These are phyloP conservation scores for Oxystoma pomonae DNA, from an alignment of 2,888 invertebrate species.

Conservation along the genomic window DNA sequence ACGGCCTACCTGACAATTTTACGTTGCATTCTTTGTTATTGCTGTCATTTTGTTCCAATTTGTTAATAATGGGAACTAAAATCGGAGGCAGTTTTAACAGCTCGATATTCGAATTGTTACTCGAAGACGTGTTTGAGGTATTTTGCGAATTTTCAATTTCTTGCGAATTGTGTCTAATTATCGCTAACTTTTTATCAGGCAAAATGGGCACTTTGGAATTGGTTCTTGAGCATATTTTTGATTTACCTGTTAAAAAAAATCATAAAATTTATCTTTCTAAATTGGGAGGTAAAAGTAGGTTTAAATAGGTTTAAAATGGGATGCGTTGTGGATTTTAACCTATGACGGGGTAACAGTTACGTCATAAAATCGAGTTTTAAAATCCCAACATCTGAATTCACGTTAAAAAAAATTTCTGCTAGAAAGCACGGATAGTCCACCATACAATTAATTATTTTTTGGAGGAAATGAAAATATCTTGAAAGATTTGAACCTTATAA, in stretches of 20 bases:
- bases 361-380: too few species aligned
- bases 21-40: constrained; percentile 3
- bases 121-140: constrained; percentile 57
- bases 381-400: too few species aligned
- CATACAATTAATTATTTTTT: too few species aligned
- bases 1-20: not conserved
- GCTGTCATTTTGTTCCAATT: constrained; percentile 49
- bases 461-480: too few species aligned
- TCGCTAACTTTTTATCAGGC: constrained; percentile 53
- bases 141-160: constrained; percentile 60
- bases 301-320: too few species aligned
- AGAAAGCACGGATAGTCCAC: too few species aligned
- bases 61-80: constrained; percentile 63
- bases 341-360: too few species aligned
- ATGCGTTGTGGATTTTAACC: too few species aligned
- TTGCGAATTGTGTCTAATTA: constrained; percentile 49
- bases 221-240: constrained; percentile 26
- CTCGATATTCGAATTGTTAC: constrained; percentile 51
- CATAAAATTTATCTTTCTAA: too few species aligned
- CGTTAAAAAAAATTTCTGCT: too few species aligned
- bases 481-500: too few species aligned
- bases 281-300: too few species aligned
- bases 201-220: constrained; percentile 44
- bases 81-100: constrained; percentile 66
- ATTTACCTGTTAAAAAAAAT: constrained; percentile 32